Evolutionary conservation across 2,888 invertebrate genomes (phyloP).

Genomic region (Miltochrista miniata): DNA sequence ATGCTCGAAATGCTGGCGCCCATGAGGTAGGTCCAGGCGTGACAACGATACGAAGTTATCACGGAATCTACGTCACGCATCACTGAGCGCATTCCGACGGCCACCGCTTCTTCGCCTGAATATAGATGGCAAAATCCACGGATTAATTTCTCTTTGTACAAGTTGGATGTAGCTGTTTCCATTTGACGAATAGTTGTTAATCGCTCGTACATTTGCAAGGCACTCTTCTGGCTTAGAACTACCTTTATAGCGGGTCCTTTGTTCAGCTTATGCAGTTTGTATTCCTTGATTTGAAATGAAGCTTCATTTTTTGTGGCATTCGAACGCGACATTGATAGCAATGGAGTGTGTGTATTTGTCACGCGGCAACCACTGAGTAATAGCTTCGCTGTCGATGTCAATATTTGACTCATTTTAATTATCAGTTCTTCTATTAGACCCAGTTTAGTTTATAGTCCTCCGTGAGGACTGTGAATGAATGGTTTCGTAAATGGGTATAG

Average conservation of each 20-base stretch:
- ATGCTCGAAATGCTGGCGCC: conserved; percentile 91
- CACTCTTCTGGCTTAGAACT: conserved; percentile 92
- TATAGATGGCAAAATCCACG: conserved; percentile 99
- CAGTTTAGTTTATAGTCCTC: conserved; percentile 63
- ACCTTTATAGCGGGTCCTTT: conserved; percentile 90
- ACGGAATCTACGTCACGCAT: conserved; percentile 92
- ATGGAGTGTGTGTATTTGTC: conserved; percentile 62
- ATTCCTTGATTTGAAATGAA: conserved; percentile 85
- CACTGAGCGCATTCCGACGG: conserved; percentile 95
- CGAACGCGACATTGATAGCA: conserved; percentile 20
- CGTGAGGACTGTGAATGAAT: background rate
- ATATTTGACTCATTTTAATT: conserved; percentile 69
- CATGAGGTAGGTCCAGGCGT: conserved; percentile 98
- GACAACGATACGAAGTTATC: conserved; percentile 98
- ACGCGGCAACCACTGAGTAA: conserved; percentile 40
- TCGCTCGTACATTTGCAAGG: conserved; percentile 89
- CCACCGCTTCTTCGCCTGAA: conserved; percentile 87
- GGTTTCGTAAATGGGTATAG: background rate
- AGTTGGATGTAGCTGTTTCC: conserved; percentile 96
- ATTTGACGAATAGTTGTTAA: conserved; percentile 95
- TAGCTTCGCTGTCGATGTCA: conserved; percentile 62
- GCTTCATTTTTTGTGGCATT: conserved; percentile 12
- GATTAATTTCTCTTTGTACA: conserved; percentile 98
- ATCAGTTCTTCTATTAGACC: conserved; percentile 59
- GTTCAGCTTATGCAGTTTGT: conserved; percentile 95